Evolutionary conservation across 92 coral and sea anemone species (phyloP), one percentile per base, ranked within the genome.

Genomic region (Galaxea fascicularis): DNA sequence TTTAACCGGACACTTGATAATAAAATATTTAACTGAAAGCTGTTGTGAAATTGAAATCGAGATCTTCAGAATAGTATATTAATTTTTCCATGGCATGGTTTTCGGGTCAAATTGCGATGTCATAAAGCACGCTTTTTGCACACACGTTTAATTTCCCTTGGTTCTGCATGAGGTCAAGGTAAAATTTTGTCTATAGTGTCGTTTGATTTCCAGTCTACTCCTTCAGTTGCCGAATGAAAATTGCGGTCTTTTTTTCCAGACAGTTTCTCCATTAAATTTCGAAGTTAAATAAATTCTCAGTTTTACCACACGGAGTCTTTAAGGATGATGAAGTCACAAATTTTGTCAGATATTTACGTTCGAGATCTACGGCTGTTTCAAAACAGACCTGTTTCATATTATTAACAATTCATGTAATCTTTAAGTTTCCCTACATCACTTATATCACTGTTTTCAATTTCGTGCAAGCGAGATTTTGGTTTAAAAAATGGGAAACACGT

Each of bases 341-440:
- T 35, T 35, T 35, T 35, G 3, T 2, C 41, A 35, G 41, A 35
- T 35, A 71, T 70, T 71, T 70, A 57, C 30, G 70, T 39, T 70
- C 29, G 25, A 60, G 25, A 24, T 13, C 15, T 41, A 30, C 68
- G 21, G 70, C 70, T 4, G 45, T 71, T 56, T 70, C 27, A 59
- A 82, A 82, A 82, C 24, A 59, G 46, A 82, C 86, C 86, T 82
- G 86, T 59, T 82, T 70, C 77, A 59, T 5, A 78, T 82, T 56
- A 82, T 82, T 71, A 82, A 82, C 59, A 70, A 82, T 82, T 82
- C 71, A 82, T 71, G 71, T 57, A 22, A 53, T 20, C 65, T 29
- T 54, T 47, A 80, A 31, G 21, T 80, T 54, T 65, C 1, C n/a
- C n/a, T n/a, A 65, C 35, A 67, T 53, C 76, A 51, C 30, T 21